phyloP scores from a whole-genome alignment of 2,113 vertebrate species.

The Ammodramus savannarum region DNA sequence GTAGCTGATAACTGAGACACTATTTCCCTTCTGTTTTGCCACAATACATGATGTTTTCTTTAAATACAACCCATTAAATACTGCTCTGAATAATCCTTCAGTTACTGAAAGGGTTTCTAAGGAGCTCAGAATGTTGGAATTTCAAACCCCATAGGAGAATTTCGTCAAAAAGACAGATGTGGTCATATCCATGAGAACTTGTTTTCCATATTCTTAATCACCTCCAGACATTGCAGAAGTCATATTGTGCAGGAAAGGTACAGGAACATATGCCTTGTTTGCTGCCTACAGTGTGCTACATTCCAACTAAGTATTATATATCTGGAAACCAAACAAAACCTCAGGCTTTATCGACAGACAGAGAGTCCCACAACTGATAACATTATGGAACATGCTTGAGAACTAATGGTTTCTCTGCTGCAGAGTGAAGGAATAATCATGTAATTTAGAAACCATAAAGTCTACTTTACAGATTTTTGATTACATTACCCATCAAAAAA shows the following conservation, averaged over 20 bases:
- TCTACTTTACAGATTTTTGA: background rate
- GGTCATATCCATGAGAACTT: conserved; percentile 32
- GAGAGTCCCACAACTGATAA: background rate
- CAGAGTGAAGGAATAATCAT: background rate
- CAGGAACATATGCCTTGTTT: background rate
- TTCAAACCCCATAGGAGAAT: conserved; percentile 30
- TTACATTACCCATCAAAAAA: background rate
- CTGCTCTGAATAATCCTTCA: conserved; percentile 9
- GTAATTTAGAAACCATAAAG: background rate
- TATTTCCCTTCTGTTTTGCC: background rate
- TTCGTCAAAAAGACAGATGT: conserved; percentile 21
- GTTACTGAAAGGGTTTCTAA: conserved; percentile 18
- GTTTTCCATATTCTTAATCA: conserved; percentile 35
- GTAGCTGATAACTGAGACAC: background rate
- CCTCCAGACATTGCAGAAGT: conserved; percentile 12
- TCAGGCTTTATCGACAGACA: background rate
- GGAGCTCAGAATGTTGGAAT: conserved; percentile 35
- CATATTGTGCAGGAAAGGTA: background rate
- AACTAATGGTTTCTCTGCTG: background rate
- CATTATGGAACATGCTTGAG: background rate
- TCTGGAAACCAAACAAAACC: conserved; percentile 1
- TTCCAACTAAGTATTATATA: background rate
- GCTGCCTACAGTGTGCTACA: background rate
- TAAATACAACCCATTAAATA: background rate
- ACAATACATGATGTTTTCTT: background rate